Conservation (phyloP, 1,140 invertebrate species). For the Thaumetopoea pityocampa region DNA sequence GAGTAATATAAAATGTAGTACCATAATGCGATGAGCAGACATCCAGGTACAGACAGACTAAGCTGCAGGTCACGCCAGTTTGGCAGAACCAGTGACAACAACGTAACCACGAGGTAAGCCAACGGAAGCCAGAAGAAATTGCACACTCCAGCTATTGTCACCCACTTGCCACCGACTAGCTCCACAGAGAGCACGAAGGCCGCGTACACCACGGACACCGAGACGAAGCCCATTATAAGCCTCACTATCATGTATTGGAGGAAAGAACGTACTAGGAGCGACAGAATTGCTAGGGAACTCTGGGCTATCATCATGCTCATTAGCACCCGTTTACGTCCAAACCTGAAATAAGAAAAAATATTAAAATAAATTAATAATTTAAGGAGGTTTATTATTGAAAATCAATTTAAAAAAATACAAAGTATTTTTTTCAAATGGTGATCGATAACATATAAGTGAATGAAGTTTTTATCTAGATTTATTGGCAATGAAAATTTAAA, state of each 20-base stretch:
- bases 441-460: too few species aligned
- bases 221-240: constrained; percentile 80
- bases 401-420: neutral
- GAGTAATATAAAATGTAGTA: constrained; percentile 50
- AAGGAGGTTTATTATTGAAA: neutral
- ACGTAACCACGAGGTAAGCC: constrained; percentile 84
- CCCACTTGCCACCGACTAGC: constrained; percentile 84
- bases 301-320: constrained; percentile 83
- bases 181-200: constrained; percentile 84
- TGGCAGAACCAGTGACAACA: constrained; percentile 82
- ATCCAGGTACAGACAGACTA: constrained; percentile 82
- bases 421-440: too few species aligned
- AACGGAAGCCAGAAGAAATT: constrained; percentile 84
- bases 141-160: constrained; percentile 83
- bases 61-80: constrained; percentile 86
- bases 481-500: too few species aligned
- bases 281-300: constrained; percentile 77
- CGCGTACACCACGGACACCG: constrained; percentile 83
- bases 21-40: constrained; percentile 81
- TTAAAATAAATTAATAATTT: neutral
- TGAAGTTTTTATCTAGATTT: too few species aligned
- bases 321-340: constrained; percentile 85
- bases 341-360: constrained; percentile 65
- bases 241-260: constrained; percentile 79
- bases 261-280: constrained; percentile 80